Percentiles rank a stretch among this genome's conserved stretches.
Conservation (phyloP, 2,113 vertebrate species). For the Acrocephalus arundinaceus region DNA sequence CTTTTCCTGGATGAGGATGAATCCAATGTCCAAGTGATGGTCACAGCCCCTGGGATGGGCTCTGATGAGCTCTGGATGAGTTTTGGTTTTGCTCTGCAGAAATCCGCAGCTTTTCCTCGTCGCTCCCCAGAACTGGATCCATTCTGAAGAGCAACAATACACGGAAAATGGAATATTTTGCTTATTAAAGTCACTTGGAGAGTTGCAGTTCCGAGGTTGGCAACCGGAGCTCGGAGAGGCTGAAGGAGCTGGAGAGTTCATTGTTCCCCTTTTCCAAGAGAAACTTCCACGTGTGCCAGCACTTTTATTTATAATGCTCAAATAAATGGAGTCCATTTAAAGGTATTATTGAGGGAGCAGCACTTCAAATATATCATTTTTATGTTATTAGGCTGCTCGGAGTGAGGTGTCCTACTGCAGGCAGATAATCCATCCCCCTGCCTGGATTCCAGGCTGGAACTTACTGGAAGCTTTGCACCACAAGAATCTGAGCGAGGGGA, state of each 20-base stretch:
- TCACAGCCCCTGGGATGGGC: neutral
- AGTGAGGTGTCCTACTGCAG: constrained; percentile 46
- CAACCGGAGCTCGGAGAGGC: constrained; percentile 3
- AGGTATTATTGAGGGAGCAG: constrained; percentile 34
- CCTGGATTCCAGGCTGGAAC: constrained; percentile 33
- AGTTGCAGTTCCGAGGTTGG: constrained; percentile 51
- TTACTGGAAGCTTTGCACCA: constrained; percentile 68
- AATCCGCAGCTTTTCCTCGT: neutral
- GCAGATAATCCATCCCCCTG: constrained; percentile 12
- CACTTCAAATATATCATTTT: constrained; percentile 39
- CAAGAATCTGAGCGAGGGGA: constrained; percentile 40
- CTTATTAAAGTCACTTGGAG: constrained; percentile 44
- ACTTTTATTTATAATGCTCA: constrained; percentile 46
- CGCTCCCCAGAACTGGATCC: constrained; percentile 5
- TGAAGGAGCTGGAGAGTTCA: constrained; percentile 52
- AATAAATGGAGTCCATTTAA: constrained; percentile 44
- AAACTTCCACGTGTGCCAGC: constrained; percentile 33
- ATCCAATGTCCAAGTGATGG: neutral
- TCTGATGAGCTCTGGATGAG: neutral
- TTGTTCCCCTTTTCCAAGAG: constrained; percentile 40
- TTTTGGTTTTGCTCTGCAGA: neutral
- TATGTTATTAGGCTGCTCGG: constrained; percentile 35
- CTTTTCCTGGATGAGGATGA: neutral
- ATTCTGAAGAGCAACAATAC: constrained; percentile 15
- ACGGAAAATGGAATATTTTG: constrained; percentile 54